These are phyloP conservation scores for Homalodisca vitripennis DNA, from an alignment of 1,140 invertebrate species.

Conservation along the genomic window DNA sequence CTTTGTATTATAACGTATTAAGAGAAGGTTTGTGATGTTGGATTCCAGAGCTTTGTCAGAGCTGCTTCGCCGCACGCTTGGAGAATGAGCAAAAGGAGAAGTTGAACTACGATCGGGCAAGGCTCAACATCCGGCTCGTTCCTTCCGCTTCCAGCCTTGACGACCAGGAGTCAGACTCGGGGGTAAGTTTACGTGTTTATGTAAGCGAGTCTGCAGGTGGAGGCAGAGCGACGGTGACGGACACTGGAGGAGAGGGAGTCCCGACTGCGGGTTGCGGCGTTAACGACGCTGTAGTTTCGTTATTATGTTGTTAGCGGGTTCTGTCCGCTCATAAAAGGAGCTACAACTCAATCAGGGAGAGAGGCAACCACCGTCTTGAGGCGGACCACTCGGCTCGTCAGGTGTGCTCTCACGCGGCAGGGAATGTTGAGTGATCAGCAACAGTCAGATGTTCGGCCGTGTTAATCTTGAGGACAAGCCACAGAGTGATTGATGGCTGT, in stretches of 20 bases:
- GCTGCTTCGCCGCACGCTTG: conserved; percentile 37
- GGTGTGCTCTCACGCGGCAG: not conserved
- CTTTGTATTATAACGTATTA: too few relatives aligned
- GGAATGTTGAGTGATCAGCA: not conserved
- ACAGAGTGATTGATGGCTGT: too few relatives aligned
- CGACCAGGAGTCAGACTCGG: not conserved
- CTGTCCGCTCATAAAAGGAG: conserved; percentile 15
- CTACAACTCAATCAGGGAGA: conserved; percentile 21
- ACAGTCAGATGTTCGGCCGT: too few relatives aligned
- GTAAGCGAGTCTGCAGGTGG: not conserved
- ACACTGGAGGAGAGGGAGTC: not conserved
- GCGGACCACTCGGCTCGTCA: too few relatives aligned
- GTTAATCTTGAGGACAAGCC: too few relatives aligned
- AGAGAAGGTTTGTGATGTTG: too few relatives aligned
- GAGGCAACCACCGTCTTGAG: too few relatives aligned
- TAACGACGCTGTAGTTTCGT: not conserved
- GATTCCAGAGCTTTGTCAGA: conserved; percentile 39
- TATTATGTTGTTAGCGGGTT: conserved; percentile 26
- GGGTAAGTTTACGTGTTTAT: not conserved
- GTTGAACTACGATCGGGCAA: conserved; percentile 40
- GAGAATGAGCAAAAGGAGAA: conserved; percentile 37
- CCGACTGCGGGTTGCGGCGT: not conserved
- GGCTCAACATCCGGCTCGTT: conserved; percentile 37
- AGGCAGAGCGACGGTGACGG: not conserved
- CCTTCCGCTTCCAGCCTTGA: not conserved